Evolutionary conservation across 2,888 invertebrate genomes (phyloP), one percentile per base, ranked within the genome.

Genomic region (Agrochola circellaris): DNA sequence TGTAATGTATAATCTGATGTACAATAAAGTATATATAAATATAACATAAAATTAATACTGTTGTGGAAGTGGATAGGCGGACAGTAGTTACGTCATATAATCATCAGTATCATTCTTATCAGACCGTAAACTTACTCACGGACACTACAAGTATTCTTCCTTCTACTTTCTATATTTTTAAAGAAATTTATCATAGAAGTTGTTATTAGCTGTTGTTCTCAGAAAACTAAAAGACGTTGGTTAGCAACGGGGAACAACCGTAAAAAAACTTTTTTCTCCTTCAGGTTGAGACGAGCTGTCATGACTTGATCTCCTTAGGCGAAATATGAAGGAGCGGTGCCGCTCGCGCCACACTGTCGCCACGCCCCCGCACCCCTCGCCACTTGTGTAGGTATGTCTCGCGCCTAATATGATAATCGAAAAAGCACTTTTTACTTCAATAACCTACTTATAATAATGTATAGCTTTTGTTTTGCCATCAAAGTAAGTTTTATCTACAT

Each of bases 11-110:
- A n/a, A n/a, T n/a, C n/a, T n/a, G n/a, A n/a, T n/a, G n/a, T n/a
- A n/a, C n/a, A n/a, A n/a, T n/a, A n/a, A n/a, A n/a, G n/a, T n/a
- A n/a, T n/a, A n/a, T n/a, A n/a, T n/a, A n/a, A n/a, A n/a, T n/a
- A n/a, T n/a, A n/a, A n/a, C n/a, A 60, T 45, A 58, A 79, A 67
- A 81, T 81, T 75, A 69, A 75, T 75, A 65, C 48, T 76, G 45
- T 81, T 81, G n/a, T 76, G 54, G n/a, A 48, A 69, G 17, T 69
- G 34, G 15, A 48, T 48, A 79, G 79, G 62, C 51, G 26, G 30
- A 42, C 15, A 48, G 23, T 56, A 48, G 60, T 30, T n/a, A n/a
- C 48, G 48, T 56, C 26, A 6, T 65, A 51, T 79, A 26, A 78
- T 69, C 20, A 51, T 65, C n/a, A 69, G 75, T 69, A 48, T 65